These are phyloP conservation scores for Chironomus tepperi DNA, from an alignment of 1,140 invertebrate genomes.

Conservation along the genomic window DNA sequence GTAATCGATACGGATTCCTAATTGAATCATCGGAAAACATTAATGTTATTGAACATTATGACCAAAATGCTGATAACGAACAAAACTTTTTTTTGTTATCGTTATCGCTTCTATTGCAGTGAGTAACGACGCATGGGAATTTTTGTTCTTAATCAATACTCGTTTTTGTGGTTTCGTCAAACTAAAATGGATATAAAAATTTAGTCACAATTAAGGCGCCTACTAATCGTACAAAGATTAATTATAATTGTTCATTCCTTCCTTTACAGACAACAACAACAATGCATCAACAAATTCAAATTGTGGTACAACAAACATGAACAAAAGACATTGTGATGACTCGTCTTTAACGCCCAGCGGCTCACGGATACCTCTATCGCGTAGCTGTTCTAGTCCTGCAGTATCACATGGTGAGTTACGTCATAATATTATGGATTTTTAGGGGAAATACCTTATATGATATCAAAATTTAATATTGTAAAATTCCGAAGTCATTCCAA, in stretches of 20 bases:
- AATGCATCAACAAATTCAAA: conserved; percentile 7
- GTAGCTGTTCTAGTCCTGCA: conserved; percentile 40
- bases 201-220: too few relatives aligned
- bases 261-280: conserved; percentile 11
- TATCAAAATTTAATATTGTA: too few relatives aligned
- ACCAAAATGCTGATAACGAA: too few relatives aligned
- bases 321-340: conserved; percentile 20
- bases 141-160: too few relatives aligned
- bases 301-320: conserved; percentile 11
- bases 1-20: background rate
- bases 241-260: background rate
- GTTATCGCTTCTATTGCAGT: background rate
- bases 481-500: too few relatives aligned
- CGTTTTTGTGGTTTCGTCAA: too few relatives aligned
- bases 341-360: conserved; percentile 24
- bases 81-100: background rate
- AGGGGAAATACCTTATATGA: background rate
- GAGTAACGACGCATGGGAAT: background rate
- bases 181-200: too few relatives aligned
- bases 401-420: conserved; percentile 35
- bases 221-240: background rate
- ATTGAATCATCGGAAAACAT: background rate
- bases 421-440: background rate
- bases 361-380: conserved; percentile 34
- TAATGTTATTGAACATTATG: too few relatives aligned